Base-by-base conservation (phyloP, 2,888 invertebrate genomes). In the Diplazon laetatorius region DNA sequence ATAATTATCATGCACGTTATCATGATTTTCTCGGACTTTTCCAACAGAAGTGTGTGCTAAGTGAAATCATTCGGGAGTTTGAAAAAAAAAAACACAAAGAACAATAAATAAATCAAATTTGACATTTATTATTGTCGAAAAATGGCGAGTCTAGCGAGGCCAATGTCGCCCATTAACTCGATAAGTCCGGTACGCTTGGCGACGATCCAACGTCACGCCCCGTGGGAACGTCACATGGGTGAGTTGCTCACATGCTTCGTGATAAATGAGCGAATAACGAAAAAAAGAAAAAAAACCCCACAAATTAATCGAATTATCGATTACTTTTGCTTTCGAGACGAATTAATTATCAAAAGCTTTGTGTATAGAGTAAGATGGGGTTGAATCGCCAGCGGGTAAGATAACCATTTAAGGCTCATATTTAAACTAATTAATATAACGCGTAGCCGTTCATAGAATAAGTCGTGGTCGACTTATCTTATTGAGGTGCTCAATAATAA, bases 161-260 rank as follows among this genome's bases (percentile, higher is more conserved):
- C 87, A 60, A 81, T 80, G 71, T 87, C 88, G 68, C 86, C 89
- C 44, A 72, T 80, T 30, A 84, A 85, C 71, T 71, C 87, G 50
- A 70, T 80, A 71, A 82, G 78, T 63, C 85, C 86, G 60, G 79
- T 82, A 82, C 89, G 84, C 76, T 82, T 86, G 83, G 88, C 87
- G 18, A 90, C 89, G 20, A 86, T 89, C 81, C 85, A 84, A 82
- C 86, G 83, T 71, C 89, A 90, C 66, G 85, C 84, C 48, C 81
- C 83, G 37, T 90, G 89, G 89, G 90, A 90, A 82, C 83, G 82
- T 62, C 84, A 88, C 48, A 84, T 89, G 77, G 88, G 90, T 90
- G 84, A 90, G 90, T 89, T 75, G 42, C 55, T 42, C 18, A 48
- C 25, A 50, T 50, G n/a, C 2, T 50, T 25, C 2, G 10, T 9